These are phyloP conservation scores for Tachysurus fulvidraco DNA, from an alignment of 2,113 vertebrate genomes.

Conservation along the genomic window DNA sequence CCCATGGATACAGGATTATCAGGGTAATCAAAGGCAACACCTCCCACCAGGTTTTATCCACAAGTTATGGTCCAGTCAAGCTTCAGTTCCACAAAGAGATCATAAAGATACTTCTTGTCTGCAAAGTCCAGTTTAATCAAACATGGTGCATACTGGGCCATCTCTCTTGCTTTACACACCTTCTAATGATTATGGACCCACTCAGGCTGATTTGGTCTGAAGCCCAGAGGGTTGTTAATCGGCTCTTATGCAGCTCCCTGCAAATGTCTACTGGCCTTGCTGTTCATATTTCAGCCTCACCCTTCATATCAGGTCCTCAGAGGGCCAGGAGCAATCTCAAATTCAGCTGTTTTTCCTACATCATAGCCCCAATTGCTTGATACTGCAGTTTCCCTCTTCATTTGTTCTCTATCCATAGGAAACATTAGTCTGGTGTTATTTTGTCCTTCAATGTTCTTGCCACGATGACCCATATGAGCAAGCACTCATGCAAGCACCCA, in stretches of 20 bases:
- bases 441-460: constrained; percentile 3
- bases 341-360: constrained; percentile 35
- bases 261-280: constrained; percentile 18
- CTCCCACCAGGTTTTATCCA: constrained; percentile 32
- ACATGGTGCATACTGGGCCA: constrained; percentile 33
- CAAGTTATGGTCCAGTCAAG: constrained; percentile 8
- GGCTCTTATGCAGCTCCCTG: constrained; percentile 30
- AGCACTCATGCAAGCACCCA: not conserved
- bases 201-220: constrained; percentile 52
- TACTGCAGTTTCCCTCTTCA: not conserved
- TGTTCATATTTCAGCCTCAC: constrained; percentile 38
- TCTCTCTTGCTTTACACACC: constrained; percentile 36
- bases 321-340: constrained; percentile 4
- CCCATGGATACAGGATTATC: not conserved
- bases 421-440: constrained; percentile 14
- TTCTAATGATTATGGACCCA: constrained; percentile 44
- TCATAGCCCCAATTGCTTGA: constrained; percentile 21
- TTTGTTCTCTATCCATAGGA: constrained; percentile 7
- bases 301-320: constrained; percentile 29
- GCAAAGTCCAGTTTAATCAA: not conserved
- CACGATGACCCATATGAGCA: not conserved
- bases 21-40: constrained; percentile 28
- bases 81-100: not conserved
- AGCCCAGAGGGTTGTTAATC: constrained; percentile 55
- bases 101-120: constrained; percentile 4